Base-by-base conservation (phyloP, 2,888 invertebrate species). In the Andrena hattorfiana region DNA sequence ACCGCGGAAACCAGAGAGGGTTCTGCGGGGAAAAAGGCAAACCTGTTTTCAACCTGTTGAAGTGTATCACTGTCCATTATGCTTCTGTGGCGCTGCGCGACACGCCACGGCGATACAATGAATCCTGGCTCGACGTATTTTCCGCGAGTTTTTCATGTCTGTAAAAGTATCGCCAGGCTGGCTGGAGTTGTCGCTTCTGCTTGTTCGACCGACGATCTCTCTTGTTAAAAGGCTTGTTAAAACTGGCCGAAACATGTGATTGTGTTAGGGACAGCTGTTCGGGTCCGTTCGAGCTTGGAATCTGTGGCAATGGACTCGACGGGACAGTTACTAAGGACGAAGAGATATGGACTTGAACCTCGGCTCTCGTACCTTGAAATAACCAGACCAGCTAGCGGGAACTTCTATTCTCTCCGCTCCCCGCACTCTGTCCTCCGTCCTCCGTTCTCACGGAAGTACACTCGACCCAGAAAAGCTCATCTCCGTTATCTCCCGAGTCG, bases 401-500 rank as follows among this genome's bases (percentile, higher is more conserved):
- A 69, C 49, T 63, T 60, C 63, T 74, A 74, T 69, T 71, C 42
- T 42, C 35, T 42, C 35, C 35, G 1, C 35, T 42, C 13, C 42
- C 42, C 42, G 42, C 13, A 13, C 42, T 42, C 13, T 42, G 42
- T 42, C 42, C 42, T 42, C 35, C 10, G 35, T 74, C 76, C 72
- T 84, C 73, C 71, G 70, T 81, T 78, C 23, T 77, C 71, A 28
- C 62, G 81, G 28, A 68, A 79, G 83, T 70, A 64, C 64, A 80
- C 80, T 80, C 83, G 83, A 85, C 83, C 86, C 76, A 64, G 63
- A 77, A 66, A 67, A 54, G 64, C 54, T 68, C 67, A 16, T 66
- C 63, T 60, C 68, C 69, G 79, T 63, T 77, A 80, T 85, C 75
- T 75, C 48, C 7, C 70, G 51, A 42, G 35, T 62, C 32, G 20